Base-by-base conservation (phyloP, 1,140 invertebrate species). In the Ostrea edulis region DNA sequence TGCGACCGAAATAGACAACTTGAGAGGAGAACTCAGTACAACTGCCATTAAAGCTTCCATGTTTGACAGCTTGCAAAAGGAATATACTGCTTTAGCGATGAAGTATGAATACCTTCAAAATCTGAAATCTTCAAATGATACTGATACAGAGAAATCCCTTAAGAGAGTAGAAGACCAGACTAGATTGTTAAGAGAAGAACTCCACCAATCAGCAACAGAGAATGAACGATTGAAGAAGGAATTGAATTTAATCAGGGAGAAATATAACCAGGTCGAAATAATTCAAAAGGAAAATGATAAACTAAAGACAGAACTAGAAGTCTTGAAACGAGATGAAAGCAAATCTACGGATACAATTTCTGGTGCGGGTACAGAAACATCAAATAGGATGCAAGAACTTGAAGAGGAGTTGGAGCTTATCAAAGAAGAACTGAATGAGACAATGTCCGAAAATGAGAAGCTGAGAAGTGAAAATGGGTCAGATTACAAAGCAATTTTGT, bases 371-470 rank as follows among this genome's bases (percentile, higher is more conserved):
- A 44, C 52, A 3, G 54, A 58, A 62, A 17, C 55, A 62, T 62
- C 68, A 12, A 35, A 77, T n/a, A 81, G 17, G 52, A 35, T 88
- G 0, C 52, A 88, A 68, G 71, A 91, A 8, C 22, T 89, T 29
- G 89, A 90, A 77, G 83, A 89, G 20, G 82, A 89, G 22, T 81
- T 87, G 51, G 52, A 84, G 44, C 12, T 85, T 11, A 68, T 87
- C 1, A 90, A 86, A 51, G 91, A 90, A n/a, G 89, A 90, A 82
- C 25, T 91, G 8, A 87, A 89, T 81, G 53, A 86, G 12, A 54
- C 89, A 20, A 82, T 86, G 77, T 85, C 44, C 14, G 94, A 94
- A 88, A 93, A 91, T 87, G 83, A 84, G 22, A 54, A 89, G 7
- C 68, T 93, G 12, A 91, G 77, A 54, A 65, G 55, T 71, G 29